Evolutionary conservation across 2,113 vertebrate species (phyloP), one percentile per base, ranked within the genome.

Genomic region (Coracopsis vasa): DNA sequence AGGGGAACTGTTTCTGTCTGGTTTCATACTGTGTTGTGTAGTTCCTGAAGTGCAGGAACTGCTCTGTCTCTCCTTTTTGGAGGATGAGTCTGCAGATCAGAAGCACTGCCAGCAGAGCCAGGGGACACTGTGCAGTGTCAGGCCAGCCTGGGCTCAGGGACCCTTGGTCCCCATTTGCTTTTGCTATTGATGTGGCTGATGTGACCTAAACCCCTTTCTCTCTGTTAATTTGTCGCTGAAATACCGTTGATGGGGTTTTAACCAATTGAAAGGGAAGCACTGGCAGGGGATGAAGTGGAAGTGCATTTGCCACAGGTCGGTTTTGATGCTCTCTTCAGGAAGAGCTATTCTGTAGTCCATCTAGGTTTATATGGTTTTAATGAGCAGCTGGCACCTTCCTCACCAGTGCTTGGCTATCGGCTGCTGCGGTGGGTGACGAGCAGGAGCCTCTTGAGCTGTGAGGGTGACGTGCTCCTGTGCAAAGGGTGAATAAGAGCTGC

Each of bases 361-460:
- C 28, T 80, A 35, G 47, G 80, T 83, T 16, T 19, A 11, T 6
- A 11, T 17, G 19, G 35, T 73, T 86, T 77, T 39, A 47, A 39
- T 28, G 31, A 67, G 56, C 56, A 86, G 42, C 47, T 41, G n/a
- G 24, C 18, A 33, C 15, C 37, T 73, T 74, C 80, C 35, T 44
- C 28, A 35, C 28, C 42, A 25, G 18, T 6, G 0, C 39, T 31
- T 29, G 42, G 3, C 18, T 48, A 0, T 4, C 3, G 1, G 20
- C 51, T 62, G 45, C 50, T 47, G 18, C 2, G 2, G 24, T 27
- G 42, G 19, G 39, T 50, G 23, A 48, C 2, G 1, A 15, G 42
- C 33, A 48, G 50, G 35, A 84, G 21, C 20, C 53, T 35, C 58
- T 37, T 53, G 42, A 72, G 66, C 51, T 69, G 42, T 14, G 20